Percentiles rank a stretch among this genome's conserved stretches.
phyloP scores from a whole-genome alignment of 2,113 vertebrate genomes.

The Hydrochoerus hydrochaeris region DNA sequence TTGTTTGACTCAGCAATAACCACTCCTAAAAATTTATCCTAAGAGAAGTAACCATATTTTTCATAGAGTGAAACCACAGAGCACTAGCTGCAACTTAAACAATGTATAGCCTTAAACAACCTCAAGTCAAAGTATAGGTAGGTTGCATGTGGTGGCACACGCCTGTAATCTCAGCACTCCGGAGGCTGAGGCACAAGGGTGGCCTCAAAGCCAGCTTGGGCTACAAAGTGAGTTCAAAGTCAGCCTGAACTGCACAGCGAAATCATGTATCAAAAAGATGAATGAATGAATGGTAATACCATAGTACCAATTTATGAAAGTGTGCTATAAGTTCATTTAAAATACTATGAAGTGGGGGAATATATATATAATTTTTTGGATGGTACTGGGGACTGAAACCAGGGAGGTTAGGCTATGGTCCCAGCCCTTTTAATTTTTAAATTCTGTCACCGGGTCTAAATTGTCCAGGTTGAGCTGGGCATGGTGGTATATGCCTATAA shows the following conservation, averaged over 20 bases:
- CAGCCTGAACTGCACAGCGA: no score
- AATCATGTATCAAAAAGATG: no score
- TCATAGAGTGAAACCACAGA: slow-evolving; percentile 8
- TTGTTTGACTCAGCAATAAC: not conserved
- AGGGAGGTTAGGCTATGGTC: not conserved
- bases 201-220: no score
- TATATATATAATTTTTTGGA: not conserved
- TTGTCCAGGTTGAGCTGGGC: not conserved
- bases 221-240: no score
- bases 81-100: slow-evolving; percentile 29
- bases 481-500: not conserved
- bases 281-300: not conserved
- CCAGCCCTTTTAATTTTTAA: not conserved
- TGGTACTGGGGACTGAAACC: not conserved
- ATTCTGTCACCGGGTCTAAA: not conserved
- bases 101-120: slow-evolving; percentile 6
- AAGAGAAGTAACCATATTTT: slow-evolving; percentile 22
- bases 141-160: no score
- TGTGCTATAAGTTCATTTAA: not conserved
- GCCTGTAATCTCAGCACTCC: no score
- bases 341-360: not conserved
- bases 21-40: slow-evolving; percentile 7
- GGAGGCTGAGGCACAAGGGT: no score
- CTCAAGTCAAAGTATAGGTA: not conserved
- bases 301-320: slow-evolving; percentile 6